phyloP scores from a whole-genome alignment of 2,113 vertebrate genomes.

The Pelobates fuscus region DNA sequence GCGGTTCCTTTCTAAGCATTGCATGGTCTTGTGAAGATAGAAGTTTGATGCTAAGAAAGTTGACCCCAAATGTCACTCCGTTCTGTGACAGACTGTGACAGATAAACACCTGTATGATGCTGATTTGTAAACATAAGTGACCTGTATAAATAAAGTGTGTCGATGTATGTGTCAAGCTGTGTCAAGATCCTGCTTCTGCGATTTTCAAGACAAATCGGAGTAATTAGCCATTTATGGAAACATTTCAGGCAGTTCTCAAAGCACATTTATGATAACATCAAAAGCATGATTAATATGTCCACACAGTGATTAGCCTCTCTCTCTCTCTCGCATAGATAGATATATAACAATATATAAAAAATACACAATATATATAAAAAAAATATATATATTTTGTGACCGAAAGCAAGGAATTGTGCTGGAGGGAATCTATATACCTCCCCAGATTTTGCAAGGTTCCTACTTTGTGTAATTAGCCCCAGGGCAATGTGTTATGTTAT shows the following conservation, averaged over 20 bases:
- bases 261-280: constrained; percentile 12
- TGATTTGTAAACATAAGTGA: constrained; percentile 34
- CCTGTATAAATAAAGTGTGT: constrained; percentile 6
- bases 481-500: no score
- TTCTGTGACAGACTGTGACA: constrained; percentile 30
- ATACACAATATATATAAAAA: no score
- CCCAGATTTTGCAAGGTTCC: no score
- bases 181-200: constrained; percentile 10
- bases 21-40: constrained; percentile 73
- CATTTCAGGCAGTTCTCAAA: constrained; percentile 6
- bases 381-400: no score
- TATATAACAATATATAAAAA: no score
- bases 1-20: constrained; percentile 66
- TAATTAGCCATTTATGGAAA: constrained; percentile 35
- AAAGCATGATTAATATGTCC: no score
- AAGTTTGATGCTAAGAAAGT: constrained; percentile 18
- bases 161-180: constrained; percentile 25
- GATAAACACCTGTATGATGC: constrained; percentile 36
- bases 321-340: no score
- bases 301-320: no score
- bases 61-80: constrained; percentile 30
- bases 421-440: no score
- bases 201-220: constrained; percentile 9
- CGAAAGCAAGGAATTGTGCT: no score
- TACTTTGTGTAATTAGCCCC: no score